Evolutionary conservation across 2,888 invertebrate species (phyloP), one percentile per base, ranked within the genome.

Genomic region (Ceramica pisi): DNA sequence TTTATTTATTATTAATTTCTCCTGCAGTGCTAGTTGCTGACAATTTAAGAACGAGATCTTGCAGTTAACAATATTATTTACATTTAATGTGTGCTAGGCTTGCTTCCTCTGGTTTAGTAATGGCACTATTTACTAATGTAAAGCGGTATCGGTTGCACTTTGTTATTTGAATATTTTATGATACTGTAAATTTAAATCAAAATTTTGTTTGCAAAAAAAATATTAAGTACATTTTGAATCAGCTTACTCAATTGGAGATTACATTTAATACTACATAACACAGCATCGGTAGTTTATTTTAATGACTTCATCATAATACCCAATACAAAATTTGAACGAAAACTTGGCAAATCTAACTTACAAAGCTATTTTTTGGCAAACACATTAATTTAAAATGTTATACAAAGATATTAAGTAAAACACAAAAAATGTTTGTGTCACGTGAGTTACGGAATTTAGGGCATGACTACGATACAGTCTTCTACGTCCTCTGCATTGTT

Each of bases 11-110:
- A 90, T 92, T 94, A 90, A 93, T 92, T 93, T 89, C 90, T 92
- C 86, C 92, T 90, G 93, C 91, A 92, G 94, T 95, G 94, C 93
- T 93, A 91, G 89, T 91, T 90, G 92, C 89, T 91, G 91, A 92
- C 90, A 94, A 92, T 92, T 92, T 92, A 89, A 90, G 89, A 91
- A 92, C 92, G 92, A 94, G 93, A 92, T 92, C 92, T 92, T 90
- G 87, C 87, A 88, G 81, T 85, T 86, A 88, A 89, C 86, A 89
- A 86, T 85, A 89, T 87, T 91, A 93, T 92, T 90, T 92, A 93
- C 90, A 93, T 86, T 85, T 81, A 86, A 83, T 85, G 83, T 86
- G 87, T 87, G 88, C 84, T 88, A 87, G 82, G 82, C 78, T 81
- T 78, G 78, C 73, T 82, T 75, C 75, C 68, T 85, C 85, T 80